phyloP scores from a whole-genome alignment of 2,797 vertebrate species.

The Falco biarmicus region DNA sequence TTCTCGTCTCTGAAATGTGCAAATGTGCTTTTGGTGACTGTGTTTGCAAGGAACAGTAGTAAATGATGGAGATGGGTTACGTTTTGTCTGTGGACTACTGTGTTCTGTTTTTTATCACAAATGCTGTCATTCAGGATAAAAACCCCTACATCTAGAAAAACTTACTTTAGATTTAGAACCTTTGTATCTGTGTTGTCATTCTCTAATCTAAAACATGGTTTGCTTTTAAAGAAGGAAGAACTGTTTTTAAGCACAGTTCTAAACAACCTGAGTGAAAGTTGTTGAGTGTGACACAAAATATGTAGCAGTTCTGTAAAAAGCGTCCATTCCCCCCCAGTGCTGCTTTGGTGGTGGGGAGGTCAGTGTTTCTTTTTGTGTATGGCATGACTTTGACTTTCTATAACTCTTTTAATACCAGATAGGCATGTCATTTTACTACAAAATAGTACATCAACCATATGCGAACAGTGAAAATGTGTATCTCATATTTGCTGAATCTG shows the following conservation, averaged over 20 bases:
- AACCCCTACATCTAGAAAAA: neutral
- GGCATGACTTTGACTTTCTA: neutral
- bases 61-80: conserved; percentile 17
- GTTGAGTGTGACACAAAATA: neutral
- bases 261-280: neutral
- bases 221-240: neutral
- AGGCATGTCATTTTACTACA: neutral
- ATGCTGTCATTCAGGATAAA: neutral
- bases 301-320: neutral
- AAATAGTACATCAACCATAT: neutral
- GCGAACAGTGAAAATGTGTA: neutral
- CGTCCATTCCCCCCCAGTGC: neutral
- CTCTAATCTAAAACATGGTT: neutral
- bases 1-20: neutral
- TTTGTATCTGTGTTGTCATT: neutral
- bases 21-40: neutral
- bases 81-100: conserved; percentile 2
- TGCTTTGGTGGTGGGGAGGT: neutral
- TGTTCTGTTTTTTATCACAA: conserved; percentile 34
- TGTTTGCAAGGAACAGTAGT: neutral
- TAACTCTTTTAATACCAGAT: neutral
- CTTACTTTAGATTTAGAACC: conserved; percentile 23
- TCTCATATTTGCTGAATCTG: neutral
- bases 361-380: neutral
- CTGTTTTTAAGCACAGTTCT: neutral